phyloP scores from a whole-genome alignment of 1,140 invertebrate species.

The Magallana gigas region DNA sequence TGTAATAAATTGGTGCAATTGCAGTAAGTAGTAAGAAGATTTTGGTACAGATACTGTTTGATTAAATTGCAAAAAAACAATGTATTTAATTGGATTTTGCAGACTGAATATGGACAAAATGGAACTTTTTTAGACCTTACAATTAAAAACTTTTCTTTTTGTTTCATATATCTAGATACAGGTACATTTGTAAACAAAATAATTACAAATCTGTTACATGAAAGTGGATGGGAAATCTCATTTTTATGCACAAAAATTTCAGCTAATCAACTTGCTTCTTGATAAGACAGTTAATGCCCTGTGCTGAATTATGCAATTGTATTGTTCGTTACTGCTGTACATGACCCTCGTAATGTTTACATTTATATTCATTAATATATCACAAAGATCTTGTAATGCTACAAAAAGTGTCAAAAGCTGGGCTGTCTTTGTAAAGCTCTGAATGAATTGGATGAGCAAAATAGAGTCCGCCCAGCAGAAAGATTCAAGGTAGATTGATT shows the following conservation, averaged over 20 bases:
- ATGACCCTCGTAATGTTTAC: constrained; percentile 32
- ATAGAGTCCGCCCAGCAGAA: background rate
- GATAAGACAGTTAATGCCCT: background rate
- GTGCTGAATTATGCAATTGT: constrained; percentile 10
- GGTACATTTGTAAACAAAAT: too few species aligned
- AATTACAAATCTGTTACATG: too few species aligned
- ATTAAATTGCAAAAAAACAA: too few species aligned
- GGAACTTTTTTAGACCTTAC: too few species aligned
- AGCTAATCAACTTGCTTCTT: background rate
- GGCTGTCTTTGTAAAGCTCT: background rate
- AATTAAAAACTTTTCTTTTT: too few species aligned
- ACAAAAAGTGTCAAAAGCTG: constrained; percentile 29
- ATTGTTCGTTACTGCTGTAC: constrained; percentile 7
- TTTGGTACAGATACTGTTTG: too few species aligned
- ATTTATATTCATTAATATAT: constrained; percentile 30
- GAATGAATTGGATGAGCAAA: constrained; percentile 6
- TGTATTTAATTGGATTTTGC: too few species aligned
- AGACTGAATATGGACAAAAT: too few species aligned
- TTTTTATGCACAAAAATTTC: background rate
- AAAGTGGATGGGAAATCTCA: background rate
- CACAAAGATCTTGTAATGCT: constrained; percentile 12
- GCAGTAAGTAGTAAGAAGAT: too few species aligned
- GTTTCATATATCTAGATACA: too few species aligned
- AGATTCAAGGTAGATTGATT: constrained; percentile 17
- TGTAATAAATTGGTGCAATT: too few species aligned